Evolutionary conservation across 2,113 vertebrate species (phyloP).

Genomic region (Gymnocephalus cernua): DNA sequence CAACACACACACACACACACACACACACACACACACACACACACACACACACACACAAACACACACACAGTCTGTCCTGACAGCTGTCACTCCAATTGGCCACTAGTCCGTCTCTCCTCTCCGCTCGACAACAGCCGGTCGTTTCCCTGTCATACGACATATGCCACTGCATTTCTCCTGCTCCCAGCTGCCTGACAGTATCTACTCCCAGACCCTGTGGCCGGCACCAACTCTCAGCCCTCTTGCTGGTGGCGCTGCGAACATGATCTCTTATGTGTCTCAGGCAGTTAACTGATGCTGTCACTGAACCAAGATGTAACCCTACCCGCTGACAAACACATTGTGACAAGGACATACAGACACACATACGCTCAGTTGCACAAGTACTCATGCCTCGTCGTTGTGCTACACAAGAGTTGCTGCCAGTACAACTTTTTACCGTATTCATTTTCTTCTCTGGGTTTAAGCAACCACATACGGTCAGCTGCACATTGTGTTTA

Average conservation of each 20-base stretch:
- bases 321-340: slow-evolving; percentile 69
- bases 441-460: slow-evolving; percentile 31
- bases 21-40: slow-evolving; percentile 12
- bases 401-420: slow-evolving; percentile 39
- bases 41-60: slow-evolving; percentile 19
- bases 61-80: slow-evolving; percentile 43
- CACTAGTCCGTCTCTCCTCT: slow-evolving; percentile 70
- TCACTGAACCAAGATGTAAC: slow-evolving; percentile 74
- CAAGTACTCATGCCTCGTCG: slow-evolving; percentile 14
- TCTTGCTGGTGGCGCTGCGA: slow-evolving; percentile 72
- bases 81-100: slow-evolving; percentile 84
- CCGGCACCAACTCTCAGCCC: slow-evolving; percentile 64
- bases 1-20: not conserved
- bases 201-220: slow-evolving; percentile 79
- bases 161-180: slow-evolving; percentile 60
- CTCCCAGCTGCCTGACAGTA: slow-evolving; percentile 75
- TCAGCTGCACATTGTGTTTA: slow-evolving; percentile 15
- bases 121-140: slow-evolving; percentile 65
- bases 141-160: slow-evolving; percentile 82
- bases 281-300: slow-evolving; percentile 83
- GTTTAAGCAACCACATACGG: slow-evolving; percentile 15
- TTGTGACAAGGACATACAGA: slow-evolving; percentile 74
- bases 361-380: slow-evolving; percentile 5
- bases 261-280: slow-evolving; percentile 83
- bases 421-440: slow-evolving; percentile 45